A percentile compares a stretch with the other conserved stretches of the same genome.
phyloP scores from a whole-genome alignment of 2,113 vertebrate genomes.

The Strix uralensis region DNA sequence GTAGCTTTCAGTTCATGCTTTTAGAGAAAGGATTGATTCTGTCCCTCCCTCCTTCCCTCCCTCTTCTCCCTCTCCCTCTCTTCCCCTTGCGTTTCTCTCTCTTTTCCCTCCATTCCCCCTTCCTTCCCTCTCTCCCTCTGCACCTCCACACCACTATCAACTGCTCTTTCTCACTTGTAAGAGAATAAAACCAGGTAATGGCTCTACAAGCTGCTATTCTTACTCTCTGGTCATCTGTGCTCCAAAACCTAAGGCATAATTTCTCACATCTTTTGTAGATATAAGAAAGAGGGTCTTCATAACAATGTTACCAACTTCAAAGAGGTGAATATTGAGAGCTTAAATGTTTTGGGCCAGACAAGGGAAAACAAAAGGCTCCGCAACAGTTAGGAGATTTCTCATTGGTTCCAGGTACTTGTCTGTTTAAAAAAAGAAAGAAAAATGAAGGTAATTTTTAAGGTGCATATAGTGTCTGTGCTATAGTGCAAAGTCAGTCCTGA shows the following conservation, averaged over 20 bases:
- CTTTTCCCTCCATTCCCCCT: not conserved
- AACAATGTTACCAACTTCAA: not conserved
- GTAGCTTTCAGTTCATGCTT: not conserved
- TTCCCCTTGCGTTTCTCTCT: not conserved
- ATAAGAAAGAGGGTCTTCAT: not conserved
- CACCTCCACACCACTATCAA: not conserved
- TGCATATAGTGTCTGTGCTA: rapidly evolving
- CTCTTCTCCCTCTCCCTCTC: not conserved
- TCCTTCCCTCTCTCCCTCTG: not conserved
- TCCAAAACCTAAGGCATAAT: not conserved
- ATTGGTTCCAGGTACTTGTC: not conserved
- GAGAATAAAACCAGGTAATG: not conserved
- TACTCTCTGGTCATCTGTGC: not conserved
- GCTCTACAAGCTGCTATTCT: not conserved
- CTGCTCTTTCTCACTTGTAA: not conserved
- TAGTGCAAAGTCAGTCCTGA: not conserved
- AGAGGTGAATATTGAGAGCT: not conserved
- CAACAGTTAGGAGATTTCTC: not conserved
- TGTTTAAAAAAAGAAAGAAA: not conserved
- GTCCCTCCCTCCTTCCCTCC: not conserved
- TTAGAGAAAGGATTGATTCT: not conserved
- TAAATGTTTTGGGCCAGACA: not conserved
- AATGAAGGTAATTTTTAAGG: not conserved
- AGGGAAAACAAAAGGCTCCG: not conserved
- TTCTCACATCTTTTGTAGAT: not conserved